Conservation (phyloP, 2,888 invertebrate species). For the Lasioglossum figueresi region DNA sequence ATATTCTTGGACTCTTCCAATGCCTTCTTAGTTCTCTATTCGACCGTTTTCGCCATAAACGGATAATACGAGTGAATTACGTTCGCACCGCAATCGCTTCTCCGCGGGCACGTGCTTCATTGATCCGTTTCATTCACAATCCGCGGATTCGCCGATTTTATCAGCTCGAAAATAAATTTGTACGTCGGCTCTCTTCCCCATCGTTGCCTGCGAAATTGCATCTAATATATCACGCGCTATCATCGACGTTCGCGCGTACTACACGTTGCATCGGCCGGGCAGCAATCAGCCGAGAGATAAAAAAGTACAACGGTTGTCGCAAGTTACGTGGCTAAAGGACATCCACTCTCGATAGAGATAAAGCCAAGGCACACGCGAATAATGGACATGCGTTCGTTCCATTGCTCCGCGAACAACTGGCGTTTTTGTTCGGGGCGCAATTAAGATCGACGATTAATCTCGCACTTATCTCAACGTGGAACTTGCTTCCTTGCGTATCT, state of each 20-base stretch:
- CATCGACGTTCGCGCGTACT: not conserved
- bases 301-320: not conserved
- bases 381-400: not conserved
- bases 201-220: not conserved
- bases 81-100: not conserved
- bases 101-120: not conserved
- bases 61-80: not conserved
- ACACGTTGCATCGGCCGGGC: not conserved
- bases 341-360: not conserved
- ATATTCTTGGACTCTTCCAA: not conserved
- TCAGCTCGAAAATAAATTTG: conserved; percentile 4
- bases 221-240: conserved; percentile 5
- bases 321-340: not conserved
- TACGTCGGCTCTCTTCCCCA: not conserved
- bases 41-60: not conserved
- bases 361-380: not conserved
- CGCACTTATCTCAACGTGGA: not conserved
- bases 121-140: not conserved
- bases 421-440: not conserved
- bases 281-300: not conserved
- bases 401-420: not conserved
- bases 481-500: conserved; percentile 9
- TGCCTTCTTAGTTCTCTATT: not conserved
- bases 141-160: not conserved
- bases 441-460: conserved; percentile 4